These are phyloP conservation scores for Operophtera brumata DNA, from an alignment of 2,888 invertebrate genomes.

Conservation along the genomic window DNA sequence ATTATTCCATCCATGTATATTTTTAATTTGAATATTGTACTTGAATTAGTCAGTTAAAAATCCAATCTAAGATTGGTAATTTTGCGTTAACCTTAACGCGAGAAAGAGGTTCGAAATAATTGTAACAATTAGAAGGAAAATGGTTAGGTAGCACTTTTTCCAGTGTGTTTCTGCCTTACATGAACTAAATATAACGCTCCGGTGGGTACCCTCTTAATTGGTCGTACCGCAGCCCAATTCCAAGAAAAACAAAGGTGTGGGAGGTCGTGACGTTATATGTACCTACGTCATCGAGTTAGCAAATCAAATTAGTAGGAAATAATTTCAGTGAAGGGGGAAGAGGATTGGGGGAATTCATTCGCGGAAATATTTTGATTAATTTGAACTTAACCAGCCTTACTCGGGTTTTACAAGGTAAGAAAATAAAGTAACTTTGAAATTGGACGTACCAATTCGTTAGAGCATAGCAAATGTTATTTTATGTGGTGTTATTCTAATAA, in stretches of 20 bases:
- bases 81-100: no score
- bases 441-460: not conserved
- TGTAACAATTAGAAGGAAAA: no score
- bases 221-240: not conserved
- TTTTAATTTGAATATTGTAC: no score
- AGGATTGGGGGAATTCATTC: not conserved
- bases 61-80: no score
- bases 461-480: not conserved
- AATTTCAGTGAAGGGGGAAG: not conserved
- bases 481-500: no score
- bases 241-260: not conserved
- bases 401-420: not conserved
- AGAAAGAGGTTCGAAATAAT: no score
- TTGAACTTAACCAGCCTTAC: not conserved
- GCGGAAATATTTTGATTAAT: not conserved
- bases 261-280: not conserved
- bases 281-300: slow-evolving; percentile 3
- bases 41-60: no score
- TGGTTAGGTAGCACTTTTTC: no score
- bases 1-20: no score
- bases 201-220: not conserved
- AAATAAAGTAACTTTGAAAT: not conserved
- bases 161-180: no score
- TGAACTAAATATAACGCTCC: not conserved
- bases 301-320: slow-evolving; percentile 4